Conservation (phyloP, 2,888 invertebrate species). For the Stenodera caucasica region DNA sequence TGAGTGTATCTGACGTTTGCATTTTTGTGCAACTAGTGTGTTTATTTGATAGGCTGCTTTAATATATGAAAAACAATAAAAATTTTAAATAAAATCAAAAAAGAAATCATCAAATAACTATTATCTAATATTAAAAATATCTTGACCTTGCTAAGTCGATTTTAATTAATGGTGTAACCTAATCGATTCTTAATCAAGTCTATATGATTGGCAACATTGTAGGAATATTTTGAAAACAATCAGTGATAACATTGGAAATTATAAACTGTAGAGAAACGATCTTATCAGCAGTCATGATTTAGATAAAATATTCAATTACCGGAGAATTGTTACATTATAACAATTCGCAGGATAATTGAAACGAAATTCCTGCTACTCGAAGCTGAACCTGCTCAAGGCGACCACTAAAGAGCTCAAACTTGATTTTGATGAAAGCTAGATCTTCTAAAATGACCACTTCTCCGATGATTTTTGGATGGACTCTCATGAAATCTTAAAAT, state of each 20-base stretch:
- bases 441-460: too few relatives aligned
- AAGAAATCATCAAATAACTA: too few relatives aligned
- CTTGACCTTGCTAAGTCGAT: not conserved
- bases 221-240: not conserved
- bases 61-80: not conserved
- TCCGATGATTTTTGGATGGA: too few relatives aligned
- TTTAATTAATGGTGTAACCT: not conserved
- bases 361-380: too few relatives aligned
- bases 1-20: conserved; percentile 37
- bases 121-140: not conserved
- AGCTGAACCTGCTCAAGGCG: too few relatives aligned
- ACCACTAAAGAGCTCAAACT: too few relatives aligned
- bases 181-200: too few relatives aligned
- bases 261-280: not conserved
- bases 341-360: too few relatives aligned
- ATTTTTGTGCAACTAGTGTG: conserved; percentile 46
- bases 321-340: not conserved
- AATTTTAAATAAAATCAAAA: conserved; percentile 4
- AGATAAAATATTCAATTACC: not conserved
- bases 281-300: not conserved
- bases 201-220: not conserved
- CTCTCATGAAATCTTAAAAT: too few relatives aligned
- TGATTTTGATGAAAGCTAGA: too few relatives aligned
- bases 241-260: not conserved
- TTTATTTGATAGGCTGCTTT: conserved; percentile 39